phyloP scores from a whole-genome alignment of 2,888 invertebrate species.

The Schizotus pectinicornis region DNA sequence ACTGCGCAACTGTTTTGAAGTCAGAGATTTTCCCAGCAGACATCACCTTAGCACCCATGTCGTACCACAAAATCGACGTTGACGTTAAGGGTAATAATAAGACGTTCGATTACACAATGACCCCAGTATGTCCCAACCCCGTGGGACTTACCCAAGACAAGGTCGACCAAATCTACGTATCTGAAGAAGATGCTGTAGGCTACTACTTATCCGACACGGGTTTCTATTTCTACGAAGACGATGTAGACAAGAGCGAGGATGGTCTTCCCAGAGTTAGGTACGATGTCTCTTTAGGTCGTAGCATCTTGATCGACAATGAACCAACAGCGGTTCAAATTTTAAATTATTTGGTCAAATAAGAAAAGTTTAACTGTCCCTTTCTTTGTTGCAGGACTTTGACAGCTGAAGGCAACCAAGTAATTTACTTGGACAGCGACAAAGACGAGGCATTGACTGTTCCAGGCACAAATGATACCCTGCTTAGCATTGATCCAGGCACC shows the following conservation, averaged over 20 bases:
- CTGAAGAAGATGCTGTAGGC: constrained; percentile 34
- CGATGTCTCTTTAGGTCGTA: no score
- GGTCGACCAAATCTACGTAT: no score
- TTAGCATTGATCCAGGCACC: constrained; percentile 32
- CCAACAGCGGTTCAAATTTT: constrained; percentile 47
- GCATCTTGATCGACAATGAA: no score
- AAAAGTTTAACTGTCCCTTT: neutral
- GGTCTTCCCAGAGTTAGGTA: constrained; percentile 66
- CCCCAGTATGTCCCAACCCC: neutral
- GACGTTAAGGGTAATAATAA: constrained; percentile 4
- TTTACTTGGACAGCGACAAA: constrained; percentile 1
- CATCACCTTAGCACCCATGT: neutral
- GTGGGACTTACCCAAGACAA: no score
- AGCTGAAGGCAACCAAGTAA: neutral
- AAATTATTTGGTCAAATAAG: constrained; percentile 15
- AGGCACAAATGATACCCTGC: constrained; percentile 2
- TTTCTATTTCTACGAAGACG: constrained; percentile 54
- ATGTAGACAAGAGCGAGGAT: constrained; percentile 61
- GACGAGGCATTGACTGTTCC: constrained; percentile 4
- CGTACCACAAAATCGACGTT: constrained; percentile 5
- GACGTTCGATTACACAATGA: neutral
- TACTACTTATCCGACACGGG: constrained; percentile 32
- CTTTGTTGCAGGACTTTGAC: constrained; percentile 29
- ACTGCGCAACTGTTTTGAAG: constrained; percentile 55
- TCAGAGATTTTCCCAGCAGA: neutral